phyloP scores from a whole-genome alignment of 2,113 vertebrate species.

The Numenius arquata region DNA sequence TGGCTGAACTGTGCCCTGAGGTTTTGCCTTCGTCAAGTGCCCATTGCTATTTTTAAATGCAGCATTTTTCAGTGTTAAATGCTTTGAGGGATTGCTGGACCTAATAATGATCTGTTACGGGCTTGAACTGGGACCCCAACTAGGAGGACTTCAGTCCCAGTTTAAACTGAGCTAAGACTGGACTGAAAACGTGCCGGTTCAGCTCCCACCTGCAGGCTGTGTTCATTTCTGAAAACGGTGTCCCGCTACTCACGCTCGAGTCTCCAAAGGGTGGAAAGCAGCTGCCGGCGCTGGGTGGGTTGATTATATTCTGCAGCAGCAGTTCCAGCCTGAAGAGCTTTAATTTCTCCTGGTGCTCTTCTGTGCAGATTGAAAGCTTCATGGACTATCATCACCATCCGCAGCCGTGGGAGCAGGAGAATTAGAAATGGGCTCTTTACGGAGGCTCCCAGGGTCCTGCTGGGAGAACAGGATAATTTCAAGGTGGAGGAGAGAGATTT shows the following conservation, averaged over 20 bases:
- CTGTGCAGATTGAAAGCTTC: background rate
- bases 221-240: constrained; percentile 30
- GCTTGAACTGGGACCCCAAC: background rate
- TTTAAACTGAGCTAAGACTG: background rate
- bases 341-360: constrained; percentile 3
- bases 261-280: constrained; percentile 18
- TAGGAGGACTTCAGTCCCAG: background rate
- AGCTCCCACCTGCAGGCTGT: background rate
- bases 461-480: background rate
- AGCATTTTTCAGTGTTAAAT: background rate
- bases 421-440: background rate
- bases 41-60: background rate
- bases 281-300: background rate
- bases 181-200: background rate
- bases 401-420: background rate
- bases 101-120: background rate
- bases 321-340: background rate
- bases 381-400: background rate
- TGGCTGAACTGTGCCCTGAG: background rate
- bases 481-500: background rate
- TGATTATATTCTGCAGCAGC: background rate
- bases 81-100: background rate
- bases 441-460: background rate
- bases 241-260: background rate
- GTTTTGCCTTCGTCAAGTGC: background rate